phyloP scores from a whole-genome alignment of 2,888 invertebrate genomes.

The Spicauda simplicius region DNA sequence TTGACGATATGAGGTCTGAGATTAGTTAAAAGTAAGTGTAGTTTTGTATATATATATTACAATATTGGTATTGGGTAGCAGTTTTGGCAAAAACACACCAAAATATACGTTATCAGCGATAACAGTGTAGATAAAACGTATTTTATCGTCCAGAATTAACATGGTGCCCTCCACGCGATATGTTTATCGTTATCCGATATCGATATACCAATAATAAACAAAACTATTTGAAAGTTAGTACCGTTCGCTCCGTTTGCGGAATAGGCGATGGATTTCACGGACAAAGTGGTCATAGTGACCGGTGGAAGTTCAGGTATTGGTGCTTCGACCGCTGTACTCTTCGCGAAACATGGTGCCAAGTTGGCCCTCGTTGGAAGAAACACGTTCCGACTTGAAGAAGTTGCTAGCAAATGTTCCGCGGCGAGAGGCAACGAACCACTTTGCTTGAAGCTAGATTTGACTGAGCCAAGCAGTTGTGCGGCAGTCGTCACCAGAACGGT shows the following conservation, averaged over 20 bases:
- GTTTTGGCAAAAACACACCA: slow-evolving; percentile 8
- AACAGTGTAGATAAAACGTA: slow-evolving; percentile 1
- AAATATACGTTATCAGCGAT: slow-evolving; percentile 18
- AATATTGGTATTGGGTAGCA: not conserved
- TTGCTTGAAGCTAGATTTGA: slow-evolving; percentile 57
- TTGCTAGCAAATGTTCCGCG: slow-evolving; percentile 53
- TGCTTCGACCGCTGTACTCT: slow-evolving; percentile 61
- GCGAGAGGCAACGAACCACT: slow-evolving; percentile 53
- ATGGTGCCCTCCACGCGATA: not conserved
- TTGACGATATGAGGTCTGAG: too few species aligned
- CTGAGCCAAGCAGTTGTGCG: slow-evolving; percentile 57
- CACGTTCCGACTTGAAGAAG: slow-evolving; percentile 53
- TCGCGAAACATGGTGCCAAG: slow-evolving; percentile 58
- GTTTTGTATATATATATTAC: too few species aligned
- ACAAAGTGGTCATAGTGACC: slow-evolving; percentile 63
- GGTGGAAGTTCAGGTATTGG: slow-evolving; percentile 69
- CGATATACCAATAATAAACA: not conserved
- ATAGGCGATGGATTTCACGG: slow-evolving; percentile 54
- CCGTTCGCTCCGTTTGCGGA: not conserved
- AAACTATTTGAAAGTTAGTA: slow-evolving; percentile 7
- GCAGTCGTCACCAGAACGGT: slow-evolving; percentile 57
- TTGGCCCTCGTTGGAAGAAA: slow-evolving; percentile 62
- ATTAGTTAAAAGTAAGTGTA: too few species aligned
- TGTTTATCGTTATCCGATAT: slow-evolving; percentile 2
- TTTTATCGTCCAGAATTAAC: slow-evolving; percentile 6